A percentile compares a stretch with the other conserved stretches of the same genome.
phyloP scores from a whole-genome alignment of 1,140 invertebrate species.

The Camponotus floridanus region DNA sequence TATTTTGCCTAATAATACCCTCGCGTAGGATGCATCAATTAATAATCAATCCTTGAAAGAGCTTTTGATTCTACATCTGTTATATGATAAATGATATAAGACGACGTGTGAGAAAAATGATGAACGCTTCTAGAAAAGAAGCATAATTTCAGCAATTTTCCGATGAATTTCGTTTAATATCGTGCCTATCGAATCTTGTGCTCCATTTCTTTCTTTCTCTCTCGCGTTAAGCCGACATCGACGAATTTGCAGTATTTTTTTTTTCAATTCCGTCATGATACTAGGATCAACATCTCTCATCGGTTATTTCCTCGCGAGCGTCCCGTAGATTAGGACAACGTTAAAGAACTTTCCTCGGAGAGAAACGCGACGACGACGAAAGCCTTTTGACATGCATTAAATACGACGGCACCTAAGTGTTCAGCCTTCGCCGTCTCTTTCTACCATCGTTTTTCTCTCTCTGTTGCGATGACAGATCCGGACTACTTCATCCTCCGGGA shows the following conservation, averaged over 20 bases:
- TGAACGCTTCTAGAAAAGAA: constrained; percentile 1
- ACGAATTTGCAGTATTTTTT: constrained; percentile 31
- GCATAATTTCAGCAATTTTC: constrained; percentile 34
- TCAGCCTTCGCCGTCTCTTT: constrained; percentile 64
- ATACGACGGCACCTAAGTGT: constrained; percentile 78
- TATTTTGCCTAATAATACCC: background rate
- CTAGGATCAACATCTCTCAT: constrained; percentile 71
- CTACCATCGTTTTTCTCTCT: constrained; percentile 59
- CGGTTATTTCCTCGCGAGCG: constrained; percentile 75
- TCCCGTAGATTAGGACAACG: constrained; percentile 67
- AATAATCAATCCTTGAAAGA: background rate
- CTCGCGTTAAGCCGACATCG: constrained; percentile 18
- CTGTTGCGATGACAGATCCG: constrained; percentile 55
- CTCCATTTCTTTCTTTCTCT: constrained; percentile 18
- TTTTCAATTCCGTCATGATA: constrained; percentile 8
- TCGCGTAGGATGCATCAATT: background rate
- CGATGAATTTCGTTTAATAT: background rate
- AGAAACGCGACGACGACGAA: constrained; percentile 67
- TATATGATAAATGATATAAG: background rate
- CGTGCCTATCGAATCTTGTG: background rate
- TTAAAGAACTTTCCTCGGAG: constrained; percentile 72
- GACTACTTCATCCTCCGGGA: constrained; percentile 49
- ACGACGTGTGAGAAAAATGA: background rate
- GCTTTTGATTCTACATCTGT: background rate
- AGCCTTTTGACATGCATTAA: constrained; percentile 80